phyloP scores from a whole-genome alignment of 2,888 invertebrate genomes.

The Brachyopa scutellaris region DNA sequence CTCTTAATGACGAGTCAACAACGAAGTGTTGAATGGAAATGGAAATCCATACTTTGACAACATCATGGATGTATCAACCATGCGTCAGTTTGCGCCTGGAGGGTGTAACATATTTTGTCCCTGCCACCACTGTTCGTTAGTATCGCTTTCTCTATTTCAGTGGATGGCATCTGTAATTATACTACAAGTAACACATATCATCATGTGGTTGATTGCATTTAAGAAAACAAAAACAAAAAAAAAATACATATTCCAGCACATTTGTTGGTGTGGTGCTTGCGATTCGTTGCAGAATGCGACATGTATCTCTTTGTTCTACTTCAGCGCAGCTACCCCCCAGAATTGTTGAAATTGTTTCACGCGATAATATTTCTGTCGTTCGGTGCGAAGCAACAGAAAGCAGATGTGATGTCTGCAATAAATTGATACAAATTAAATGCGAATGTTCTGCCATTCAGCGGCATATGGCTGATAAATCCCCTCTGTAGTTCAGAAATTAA shows the following conservation, averaged over 20 bases:
- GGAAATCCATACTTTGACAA: conserved; percentile 7
- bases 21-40: conserved; percentile 16
- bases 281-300: conserved; percentile 21
- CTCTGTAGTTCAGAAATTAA: not conserved
- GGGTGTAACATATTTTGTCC: not conserved
- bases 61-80: not conserved
- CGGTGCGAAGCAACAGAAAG: conserved; percentile 8
- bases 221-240: no score
- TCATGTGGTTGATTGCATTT: conserved; percentile 62
- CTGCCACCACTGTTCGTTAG: not conserved
- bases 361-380: conserved; percentile 38
- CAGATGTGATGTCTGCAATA: conserved; percentile 46
- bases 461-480: conserved; percentile 7
- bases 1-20: conserved; percentile 27
- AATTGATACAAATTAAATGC: conserved; percentile 65
- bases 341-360: conserved; percentile 48
- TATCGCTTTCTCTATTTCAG: not conserved
- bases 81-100: not conserved
- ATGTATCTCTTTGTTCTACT: conserved; percentile 43
- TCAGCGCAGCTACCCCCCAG: conserved; percentile 19
- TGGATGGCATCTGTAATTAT: conserved; percentile 39
- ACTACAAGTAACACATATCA: conserved; percentile 44
- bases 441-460: conserved; percentile 8
- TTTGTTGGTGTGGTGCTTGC: conserved; percentile 9
- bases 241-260: conserved; percentile 40